These are phyloP conservation scores for Rotaria magnacalcarata DNA, from an alignment of 2,888 invertebrate species.

Conservation along the genomic window DNA sequence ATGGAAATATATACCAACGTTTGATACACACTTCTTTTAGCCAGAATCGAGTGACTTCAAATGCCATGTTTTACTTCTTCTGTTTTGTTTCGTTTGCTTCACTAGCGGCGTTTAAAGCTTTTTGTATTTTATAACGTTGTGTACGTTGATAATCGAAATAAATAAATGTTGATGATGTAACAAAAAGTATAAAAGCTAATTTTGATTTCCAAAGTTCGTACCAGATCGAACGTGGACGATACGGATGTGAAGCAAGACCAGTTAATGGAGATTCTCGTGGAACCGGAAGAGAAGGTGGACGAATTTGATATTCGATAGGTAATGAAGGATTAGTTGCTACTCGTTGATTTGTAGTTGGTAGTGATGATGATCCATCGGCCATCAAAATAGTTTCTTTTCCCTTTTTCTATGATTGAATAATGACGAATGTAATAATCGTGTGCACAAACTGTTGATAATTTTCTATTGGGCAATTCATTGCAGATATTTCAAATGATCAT, in stretches of 20 bases:
- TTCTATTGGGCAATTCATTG: not conserved
- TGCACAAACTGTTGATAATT: not conserved
- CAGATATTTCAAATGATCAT: too few species aligned
- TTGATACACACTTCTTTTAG: conserved; percentile 3
- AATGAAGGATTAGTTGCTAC: not conserved
- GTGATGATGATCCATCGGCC: not conserved
- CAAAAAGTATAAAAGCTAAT: not conserved
- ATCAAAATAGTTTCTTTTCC: not conserved
- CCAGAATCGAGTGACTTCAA: conserved; percentile 10
- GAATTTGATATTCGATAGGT: not conserved
- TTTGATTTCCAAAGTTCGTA: conserved; percentile 9
- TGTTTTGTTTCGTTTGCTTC: not conserved
- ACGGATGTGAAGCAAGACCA: not conserved
- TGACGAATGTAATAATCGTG: not conserved
- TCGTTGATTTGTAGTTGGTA: not conserved
- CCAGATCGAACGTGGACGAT: not conserved
- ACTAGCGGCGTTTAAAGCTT: not conserved
- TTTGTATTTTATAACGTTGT: conserved; percentile 1
- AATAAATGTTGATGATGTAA: conserved; percentile 4
- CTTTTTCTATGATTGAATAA: not conserved
- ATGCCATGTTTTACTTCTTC: not conserved
- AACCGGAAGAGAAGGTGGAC: not conserved
- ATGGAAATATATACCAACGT: conserved; percentile 28
- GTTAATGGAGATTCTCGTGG: not conserved
- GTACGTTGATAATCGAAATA: conserved; percentile 33